Base-by-base conservation (phyloP, 2,888 invertebrate genomes). In the Zaprionus lineosus region DNA sequence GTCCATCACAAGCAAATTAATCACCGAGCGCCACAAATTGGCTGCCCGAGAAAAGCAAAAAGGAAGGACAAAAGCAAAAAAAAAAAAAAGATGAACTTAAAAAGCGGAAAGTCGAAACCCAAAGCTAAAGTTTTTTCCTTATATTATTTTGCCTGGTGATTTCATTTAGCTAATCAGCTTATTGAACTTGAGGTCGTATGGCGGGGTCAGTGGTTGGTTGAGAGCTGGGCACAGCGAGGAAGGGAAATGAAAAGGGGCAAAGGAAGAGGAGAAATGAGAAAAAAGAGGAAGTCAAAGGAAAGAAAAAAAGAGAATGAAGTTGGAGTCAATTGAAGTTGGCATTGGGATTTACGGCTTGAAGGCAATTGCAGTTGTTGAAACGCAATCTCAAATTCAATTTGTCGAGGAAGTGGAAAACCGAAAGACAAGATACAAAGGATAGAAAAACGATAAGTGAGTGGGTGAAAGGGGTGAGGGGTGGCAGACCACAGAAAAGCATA, bases 161-260 rank as follows among this genome's bases (percentile, higher is more conserved):
- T 78, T 81, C 66, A 70, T 81, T 78, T 62, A 58, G 78, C 70
- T 84, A 81, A 84, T 78, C 78, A 74, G 84, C 84, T 78, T 82
- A 84, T 84, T 81, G 82, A 81, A 67, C 74, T 84, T 74, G 50
- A 77, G 77, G 57, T 58, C 58, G 65, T 55, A 19, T 15, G 7
- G 31, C 28, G 28, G 40, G 18, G 6, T 15, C 1, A 3, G 5
- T 9, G 9, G 29, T 2, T 29, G 29, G 28, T n/a, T 28, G n/a
- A n/a, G n/a, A n/a, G n/a, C 2, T 3, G 6, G n/a, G 12, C 3
- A 8, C 3, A 29, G n/a, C n/a, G n/a, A 29, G 19, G 36, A 47
- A 33, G 4, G 33, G 36, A 44, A 36, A 19, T 34, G 24, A 4
- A 24, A 24, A 8, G 43, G 31, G 26, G 26, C 15, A 46, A 36